Conservation (phyloP, 35 echinoderm and acorn worm genomes). For the Heliocidaris tuberculata region DNA sequence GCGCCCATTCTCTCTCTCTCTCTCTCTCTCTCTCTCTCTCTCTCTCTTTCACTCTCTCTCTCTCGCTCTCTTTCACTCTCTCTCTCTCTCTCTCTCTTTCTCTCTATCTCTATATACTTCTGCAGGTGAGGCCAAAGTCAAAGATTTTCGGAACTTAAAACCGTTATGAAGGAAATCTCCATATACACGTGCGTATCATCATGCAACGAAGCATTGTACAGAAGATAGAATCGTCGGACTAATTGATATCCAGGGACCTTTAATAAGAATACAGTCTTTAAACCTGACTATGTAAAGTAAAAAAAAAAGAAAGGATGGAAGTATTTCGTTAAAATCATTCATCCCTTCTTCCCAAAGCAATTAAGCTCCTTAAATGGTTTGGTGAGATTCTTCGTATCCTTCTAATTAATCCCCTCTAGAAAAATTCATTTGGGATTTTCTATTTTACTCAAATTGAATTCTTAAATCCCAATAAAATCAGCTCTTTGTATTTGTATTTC, state of each 20-base stretch:
- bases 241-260: neutral
- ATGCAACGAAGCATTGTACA: neutral
- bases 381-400: neutral
- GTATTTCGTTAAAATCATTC: neutral
- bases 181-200: neutral
- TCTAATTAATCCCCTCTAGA: neutral
- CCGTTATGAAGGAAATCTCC: neutral
- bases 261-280: neutral
- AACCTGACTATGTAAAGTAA: neutral
- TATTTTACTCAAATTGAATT: too few species aligned
- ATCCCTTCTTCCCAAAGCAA: neutral
- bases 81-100: too few species aligned
- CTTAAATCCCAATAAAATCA: too few species aligned
- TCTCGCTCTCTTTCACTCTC: too few species aligned
- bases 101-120: too few species aligned
- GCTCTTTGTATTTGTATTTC: too few species aligned
- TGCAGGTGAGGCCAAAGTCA: too few species aligned
- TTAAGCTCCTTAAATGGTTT: neutral
- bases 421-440: neutral
- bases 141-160: too few species aligned
- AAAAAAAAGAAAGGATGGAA: neutral
- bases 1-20: too few species aligned
- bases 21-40: too few species aligned
- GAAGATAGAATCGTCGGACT: neutral
- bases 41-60: too few species aligned